Base-by-base conservation (phyloP, 1,140 invertebrate species). In the Sarcophaga bullata region DNA sequence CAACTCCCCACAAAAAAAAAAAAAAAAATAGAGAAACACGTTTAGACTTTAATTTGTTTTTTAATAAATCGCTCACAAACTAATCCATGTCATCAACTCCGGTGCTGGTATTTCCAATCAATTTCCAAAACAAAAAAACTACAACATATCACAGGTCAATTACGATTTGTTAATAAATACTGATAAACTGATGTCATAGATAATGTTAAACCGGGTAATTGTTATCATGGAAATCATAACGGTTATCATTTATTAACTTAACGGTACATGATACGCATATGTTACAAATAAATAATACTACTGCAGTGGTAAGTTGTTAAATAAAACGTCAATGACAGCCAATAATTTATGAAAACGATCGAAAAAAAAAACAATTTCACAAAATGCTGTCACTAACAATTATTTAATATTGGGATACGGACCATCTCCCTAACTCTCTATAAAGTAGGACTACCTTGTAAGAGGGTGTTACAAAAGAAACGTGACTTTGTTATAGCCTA, bases 161-260 rank as follows among this genome's bases (percentile, higher is more conserved):
- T 68, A 68, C 17, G 17, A 8, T 17, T 25, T 19, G 62, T 68
- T 68, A 68, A 68, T 68, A 68, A 68, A 68, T 68, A 19, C 8
- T 25, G 62, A 68, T 68, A 2, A 68, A 68, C 62, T 68, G 19
- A 19, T 68, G n/a, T 25, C 8, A 19, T 19, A 25, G 62, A 58
- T n/a, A 58, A n/a, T 58, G 54, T 7, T n/a, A 13, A 58, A n/a
- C n/a, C 13, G 13, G 25, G 25, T 37, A 37, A 37, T 37, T 58
- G n/a, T 58, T 58, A 58, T 58, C n/a, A 58, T 25, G 7, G 62
- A 68, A 68, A 68, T 37, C 25, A 68, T 68, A 19, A 68, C 62
- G 62, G 62, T 68, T 68, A 68, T 68, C 62, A 68, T 68, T 68
- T 68, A 68, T 68, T 68, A 68, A 25, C 10, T 68, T 68, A 68